Conservation (phyloP, 1,140 invertebrate species). For the Aleiodes sp. region DNA sequence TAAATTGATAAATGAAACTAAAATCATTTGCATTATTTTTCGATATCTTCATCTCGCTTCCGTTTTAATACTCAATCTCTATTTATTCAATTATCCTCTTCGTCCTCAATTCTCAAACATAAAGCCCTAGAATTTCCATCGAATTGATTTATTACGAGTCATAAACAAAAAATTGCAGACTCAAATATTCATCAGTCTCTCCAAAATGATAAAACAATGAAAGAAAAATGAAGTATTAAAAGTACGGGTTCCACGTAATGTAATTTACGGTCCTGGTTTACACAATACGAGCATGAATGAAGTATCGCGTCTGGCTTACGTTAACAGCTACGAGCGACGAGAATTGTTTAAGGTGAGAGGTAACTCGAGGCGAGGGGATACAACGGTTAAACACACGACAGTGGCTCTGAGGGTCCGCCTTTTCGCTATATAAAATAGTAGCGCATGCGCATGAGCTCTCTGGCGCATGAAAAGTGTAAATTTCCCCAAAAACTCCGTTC, state of each 20-base stretch:
- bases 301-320: slow-evolving; percentile 63
- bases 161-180: background rate
- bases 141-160: background rate
- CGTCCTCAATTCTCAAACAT: too few species aligned
- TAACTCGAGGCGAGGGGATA: slow-evolving; percentile 13
- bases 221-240: background rate
- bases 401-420: background rate
- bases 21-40: too few species aligned
- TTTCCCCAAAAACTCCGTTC: background rate
- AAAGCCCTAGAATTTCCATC: background rate
- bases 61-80: too few species aligned
- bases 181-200: background rate
- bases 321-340: slow-evolving; percentile 46
- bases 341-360: slow-evolving; percentile 40
- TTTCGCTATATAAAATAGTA: background rate
- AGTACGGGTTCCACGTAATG: background rate
- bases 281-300: slow-evolving; percentile 73
- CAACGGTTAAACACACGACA: background rate
- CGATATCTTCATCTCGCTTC: too few species aligned
- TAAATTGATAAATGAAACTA: too few species aligned
- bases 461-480: background rate
- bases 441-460: background rate
- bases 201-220: background rate
- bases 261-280: slow-evolving; percentile 50
- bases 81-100: too few species aligned